Conservation (phyloP, 2,113 vertebrate genomes). For the Regulus satrapa region DNA sequence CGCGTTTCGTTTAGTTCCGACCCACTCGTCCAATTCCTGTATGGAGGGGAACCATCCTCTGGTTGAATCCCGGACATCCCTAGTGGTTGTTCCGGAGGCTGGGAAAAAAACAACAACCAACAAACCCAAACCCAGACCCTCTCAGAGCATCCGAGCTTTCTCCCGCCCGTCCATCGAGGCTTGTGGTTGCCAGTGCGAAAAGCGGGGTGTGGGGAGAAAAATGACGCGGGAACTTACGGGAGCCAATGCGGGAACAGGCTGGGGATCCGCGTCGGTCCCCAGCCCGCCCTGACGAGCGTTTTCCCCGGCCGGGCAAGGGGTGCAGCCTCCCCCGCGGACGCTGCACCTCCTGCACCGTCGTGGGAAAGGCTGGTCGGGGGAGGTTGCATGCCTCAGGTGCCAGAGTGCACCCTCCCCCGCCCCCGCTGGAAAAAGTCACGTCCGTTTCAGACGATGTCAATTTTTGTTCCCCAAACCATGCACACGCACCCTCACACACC, state of each 20-base stretch:
- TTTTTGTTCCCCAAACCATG: neutral
- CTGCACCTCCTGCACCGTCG: neutral
- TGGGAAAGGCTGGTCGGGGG: neutral
- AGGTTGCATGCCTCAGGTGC: neutral
- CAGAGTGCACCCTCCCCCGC: neutral
- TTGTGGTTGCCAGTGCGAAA: constrained; percentile 20
- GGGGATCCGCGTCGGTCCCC: constrained; percentile 37
- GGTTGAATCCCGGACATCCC: constrained; percentile 80
- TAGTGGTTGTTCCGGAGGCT: neutral
- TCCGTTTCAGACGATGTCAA: neutral
- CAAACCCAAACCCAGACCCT: neutral
- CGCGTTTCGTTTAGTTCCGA: constrained; percentile 74
- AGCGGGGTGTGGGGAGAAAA: constrained; percentile 51
- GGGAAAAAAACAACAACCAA: neutral
- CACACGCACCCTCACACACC: neutral
- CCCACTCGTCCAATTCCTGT: constrained; percentile 76
- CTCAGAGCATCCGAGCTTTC: constrained; percentile 50
- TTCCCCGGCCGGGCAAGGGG: neutral
- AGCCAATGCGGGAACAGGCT: constrained; percentile 62
- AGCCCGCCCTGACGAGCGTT: neutral
- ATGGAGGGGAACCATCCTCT: constrained; percentile 64
- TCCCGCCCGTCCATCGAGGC: constrained; percentile 63
- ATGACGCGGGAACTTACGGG: constrained; percentile 70
- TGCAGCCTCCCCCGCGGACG: neutral
- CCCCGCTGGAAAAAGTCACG: neutral